These are phyloP conservation scores for Megaptera novaeangliae DNA, from an alignment of 2,113 vertebrate genomes.

Conservation along the genomic window DNA sequence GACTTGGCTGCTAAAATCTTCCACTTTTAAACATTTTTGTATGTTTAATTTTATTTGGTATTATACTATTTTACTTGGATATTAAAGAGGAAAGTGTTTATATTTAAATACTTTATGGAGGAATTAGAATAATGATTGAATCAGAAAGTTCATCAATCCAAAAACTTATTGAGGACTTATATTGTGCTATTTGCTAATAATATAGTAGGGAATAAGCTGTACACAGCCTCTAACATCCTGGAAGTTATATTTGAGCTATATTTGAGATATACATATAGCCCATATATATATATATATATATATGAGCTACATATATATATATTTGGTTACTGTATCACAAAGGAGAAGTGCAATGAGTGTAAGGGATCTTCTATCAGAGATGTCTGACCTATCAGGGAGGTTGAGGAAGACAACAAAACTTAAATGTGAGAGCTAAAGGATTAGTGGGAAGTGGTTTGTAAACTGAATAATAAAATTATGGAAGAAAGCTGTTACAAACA, in stretches of 20 bases:
- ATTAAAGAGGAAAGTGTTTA: background rate
- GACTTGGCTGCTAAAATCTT: background rate
- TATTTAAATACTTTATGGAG: background rate
- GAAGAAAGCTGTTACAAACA: background rate
- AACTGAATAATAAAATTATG: background rate
- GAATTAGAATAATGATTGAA: background rate
- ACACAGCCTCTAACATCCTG: background rate
- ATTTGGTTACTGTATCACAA: background rate
- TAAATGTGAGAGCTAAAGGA: background rate
- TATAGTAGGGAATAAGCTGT: background rate
- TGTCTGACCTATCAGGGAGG: background rate
- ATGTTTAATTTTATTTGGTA: background rate
- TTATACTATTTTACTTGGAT: background rate
- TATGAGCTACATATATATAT: too few species aligned
- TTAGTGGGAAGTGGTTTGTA: background rate
- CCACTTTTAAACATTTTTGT: background rate
- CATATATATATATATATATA: too few species aligned
- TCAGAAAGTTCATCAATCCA: background rate
- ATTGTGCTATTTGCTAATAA: background rate
- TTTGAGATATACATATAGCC: too few species aligned
- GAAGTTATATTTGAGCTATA: background rate
- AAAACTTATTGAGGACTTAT: background rate
- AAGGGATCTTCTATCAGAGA: background rate
- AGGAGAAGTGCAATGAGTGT: background rate
- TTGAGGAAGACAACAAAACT: background rate